These are phyloP conservation scores for Acleris emargana DNA, from an alignment of 2,888 invertebrate genomes.

Conservation along the genomic window DNA sequence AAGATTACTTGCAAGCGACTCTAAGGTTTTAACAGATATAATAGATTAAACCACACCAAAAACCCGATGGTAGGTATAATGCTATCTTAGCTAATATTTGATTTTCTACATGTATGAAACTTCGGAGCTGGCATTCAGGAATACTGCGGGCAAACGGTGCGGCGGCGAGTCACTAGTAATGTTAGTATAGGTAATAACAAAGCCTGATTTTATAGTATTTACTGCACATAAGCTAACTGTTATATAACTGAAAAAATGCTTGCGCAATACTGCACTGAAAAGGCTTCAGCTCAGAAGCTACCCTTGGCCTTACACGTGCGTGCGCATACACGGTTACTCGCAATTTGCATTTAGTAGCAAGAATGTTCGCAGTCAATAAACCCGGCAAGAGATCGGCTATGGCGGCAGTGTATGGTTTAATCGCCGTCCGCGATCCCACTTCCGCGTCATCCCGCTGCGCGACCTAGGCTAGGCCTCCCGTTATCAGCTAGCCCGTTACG, in stretches of 20 bases:
- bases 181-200: too few relatives aligned
- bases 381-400: neutral
- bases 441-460: constrained; percentile 82
- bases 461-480: constrained; percentile 76
- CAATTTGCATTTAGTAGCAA: constrained; percentile 1
- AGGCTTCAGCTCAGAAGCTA: constrained; percentile 28
- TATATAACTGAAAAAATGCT: constrained; percentile 9
- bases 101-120: too few relatives aligned
- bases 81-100: too few relatives aligned
- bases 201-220: too few relatives aligned
- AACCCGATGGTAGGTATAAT: too few relatives aligned
- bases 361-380: constrained; percentile 5
- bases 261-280: constrained; percentile 27
- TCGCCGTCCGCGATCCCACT: constrained; percentile 70
- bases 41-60: too few relatives aligned
- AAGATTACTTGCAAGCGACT: neutral
- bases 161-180: too few relatives aligned
- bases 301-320: constrained; percentile 23
- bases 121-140: too few relatives aligned
- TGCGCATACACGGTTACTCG: neutral
- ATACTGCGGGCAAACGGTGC: too few relatives aligned
- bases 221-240: neutral
- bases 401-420: constrained; percentile 46
- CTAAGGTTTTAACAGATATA: too few relatives aligned
- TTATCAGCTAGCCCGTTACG: constrained; percentile 79